Evolutionary conservation across 2,888 invertebrate genomes (phyloP), one percentile per base, ranked within the genome.

Genomic region (Drosophila nr. fundita): DNA sequence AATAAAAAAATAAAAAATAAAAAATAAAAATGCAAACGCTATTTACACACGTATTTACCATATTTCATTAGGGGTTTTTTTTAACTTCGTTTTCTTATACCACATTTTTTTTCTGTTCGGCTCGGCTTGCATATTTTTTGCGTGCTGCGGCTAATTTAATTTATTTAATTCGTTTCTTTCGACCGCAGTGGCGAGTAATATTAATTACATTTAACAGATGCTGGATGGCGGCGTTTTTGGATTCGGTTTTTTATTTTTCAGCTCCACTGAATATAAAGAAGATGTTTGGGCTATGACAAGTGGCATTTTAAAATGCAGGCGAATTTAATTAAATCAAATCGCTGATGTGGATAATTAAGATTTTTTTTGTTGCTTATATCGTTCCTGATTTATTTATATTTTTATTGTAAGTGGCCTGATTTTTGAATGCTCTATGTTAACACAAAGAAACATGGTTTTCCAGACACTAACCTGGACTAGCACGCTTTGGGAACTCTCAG

Each of bases 41-140:
- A 76, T 80, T 83, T 80, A 72, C 78, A 82, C 87, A 70, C 78
- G 68, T 61, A 83, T 86, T 80, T 74, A 77, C 55, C 80, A 86
- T 78, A 73, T 80, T 78, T 68, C 68, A 70, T 69, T 68, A 70
- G 66, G 54, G 50, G 69, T 74, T 38, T 55, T 55, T 76, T 29
- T 76, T 75, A 75, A 70, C 76, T 59, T 67, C 34, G 66, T 50
- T 71, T 48, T 50, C 55, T 42, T 54, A 27, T 38, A 10, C 11
- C 29, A 42, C 58, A 55, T 38, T 34, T 57, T 59, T 21, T 52
- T 53, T 64, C 60, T 42, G 63, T 52, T n/a, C 67, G 70, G 72
- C 73, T 81, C 57, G 57, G 50, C 69, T 76, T 74, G 88, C 79
- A 81, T 81, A 76, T 72, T 73, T 85, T 55, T 54, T 72, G 50